Percentiles rank a stretch among this genome's conserved stretches.
Evolutionary conservation across 2,888 invertebrate species (phyloP).

Genomic region (Volucella zonaria): DNA sequence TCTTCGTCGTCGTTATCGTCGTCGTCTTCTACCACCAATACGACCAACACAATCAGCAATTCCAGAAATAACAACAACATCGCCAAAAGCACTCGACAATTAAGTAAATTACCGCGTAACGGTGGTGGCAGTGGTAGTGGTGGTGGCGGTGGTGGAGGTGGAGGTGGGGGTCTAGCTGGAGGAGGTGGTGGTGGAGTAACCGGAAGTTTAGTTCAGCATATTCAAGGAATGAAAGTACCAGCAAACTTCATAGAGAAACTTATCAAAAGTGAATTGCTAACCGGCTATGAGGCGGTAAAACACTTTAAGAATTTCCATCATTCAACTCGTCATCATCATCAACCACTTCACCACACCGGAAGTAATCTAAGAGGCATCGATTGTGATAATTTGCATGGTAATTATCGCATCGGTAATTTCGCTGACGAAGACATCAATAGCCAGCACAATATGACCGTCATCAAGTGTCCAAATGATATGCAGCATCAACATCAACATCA

Average conservation of each 20-base stretch:
- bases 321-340: constrained; percentile 57
- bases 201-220: constrained; percentile 46
- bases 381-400: constrained; percentile 77
- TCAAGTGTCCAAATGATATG: constrained; percentile 46
- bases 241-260: constrained; percentile 81
- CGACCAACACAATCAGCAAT: constrained; percentile 68
- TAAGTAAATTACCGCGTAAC: constrained; percentile 57
- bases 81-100: constrained; percentile 53
- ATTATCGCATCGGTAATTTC: constrained; percentile 78
- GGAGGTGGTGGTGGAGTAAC: constrained; percentile 39
- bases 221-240: constrained; percentile 77
- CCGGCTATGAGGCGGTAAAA: constrained; percentile 78
- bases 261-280: constrained; percentile 79
- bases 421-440: constrained; percentile 76
- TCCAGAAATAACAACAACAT: constrained; percentile 46
- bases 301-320: constrained; percentile 76
- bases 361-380: constrained; percentile 77
- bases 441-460: constrained; percentile 50
- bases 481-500: constrained; percentile 21
- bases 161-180: not conserved
- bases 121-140: not conserved
- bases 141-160: constrained; percentile 27
- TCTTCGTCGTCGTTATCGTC: not conserved
- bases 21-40: constrained; percentile 69
- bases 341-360: constrained; percentile 67